Conservation (phyloP, 2,113 vertebrate species). For the Copsychus sechellarum region DNA sequence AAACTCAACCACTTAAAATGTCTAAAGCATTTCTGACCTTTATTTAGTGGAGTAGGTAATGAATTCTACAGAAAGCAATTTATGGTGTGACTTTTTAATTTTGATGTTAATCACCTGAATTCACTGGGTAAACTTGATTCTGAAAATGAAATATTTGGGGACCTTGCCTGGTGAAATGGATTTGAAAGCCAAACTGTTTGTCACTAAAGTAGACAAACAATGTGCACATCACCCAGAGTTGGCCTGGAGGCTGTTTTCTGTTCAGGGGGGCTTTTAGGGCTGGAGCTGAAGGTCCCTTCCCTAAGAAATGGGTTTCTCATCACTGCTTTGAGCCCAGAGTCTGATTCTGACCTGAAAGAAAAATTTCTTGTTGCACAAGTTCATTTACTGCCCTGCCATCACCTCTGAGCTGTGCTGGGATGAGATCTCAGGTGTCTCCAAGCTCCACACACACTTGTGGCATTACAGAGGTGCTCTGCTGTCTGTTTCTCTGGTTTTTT, state of each 20-base stretch:
- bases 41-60: background rate
- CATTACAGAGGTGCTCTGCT: background rate
- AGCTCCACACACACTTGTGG: background rate
- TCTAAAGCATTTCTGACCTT: background rate
- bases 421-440: background rate
- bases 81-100: background rate
- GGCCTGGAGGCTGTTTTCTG: background rate
- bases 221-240: rapidly evolving
- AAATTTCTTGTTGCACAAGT: background rate
- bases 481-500: background rate
- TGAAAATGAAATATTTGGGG: background rate
- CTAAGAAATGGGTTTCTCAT: background rate
- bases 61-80: background rate
- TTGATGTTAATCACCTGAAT: background rate
- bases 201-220: background rate
- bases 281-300: background rate
- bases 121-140: background rate
- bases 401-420: background rate
- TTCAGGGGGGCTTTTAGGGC: background rate
- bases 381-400: background rate
- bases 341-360: background rate
- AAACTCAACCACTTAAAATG: background rate
- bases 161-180: background rate
- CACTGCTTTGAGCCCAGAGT: background rate
- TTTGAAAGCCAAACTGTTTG: background rate